Evolutionary conservation across 2,888 invertebrate species (phyloP).

Genomic region (Lingula anatina): DNA sequence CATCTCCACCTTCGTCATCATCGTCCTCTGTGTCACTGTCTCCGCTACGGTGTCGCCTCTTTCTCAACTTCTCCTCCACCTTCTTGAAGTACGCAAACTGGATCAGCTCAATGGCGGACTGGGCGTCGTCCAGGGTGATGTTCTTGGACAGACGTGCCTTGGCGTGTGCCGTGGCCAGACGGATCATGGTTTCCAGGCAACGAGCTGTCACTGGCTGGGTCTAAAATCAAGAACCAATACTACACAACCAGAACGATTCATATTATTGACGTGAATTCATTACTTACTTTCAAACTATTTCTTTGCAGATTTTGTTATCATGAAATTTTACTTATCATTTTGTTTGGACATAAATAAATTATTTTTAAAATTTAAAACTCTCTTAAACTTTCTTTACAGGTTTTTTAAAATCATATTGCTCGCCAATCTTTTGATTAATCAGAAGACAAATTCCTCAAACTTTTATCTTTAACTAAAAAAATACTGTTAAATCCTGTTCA

Average conservation of each 20-base stretch:
- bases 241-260: background rate
- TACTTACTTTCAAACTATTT: background rate
- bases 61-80: conserved; percentile 58
- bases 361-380: no score
- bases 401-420: no score
- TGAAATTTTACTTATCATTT: background rate
- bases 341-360: no score
- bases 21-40: conserved; percentile 17
- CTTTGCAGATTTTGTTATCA: background rate
- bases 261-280: background rate
- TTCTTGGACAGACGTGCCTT: conserved; percentile 84
- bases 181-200: conserved; percentile 93
- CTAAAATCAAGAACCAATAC: conserved; percentile 52
- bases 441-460: no score
- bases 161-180: conserved; percentile 94
- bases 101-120: conserved; percentile 85
- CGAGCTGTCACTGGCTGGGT: conserved; percentile 97
- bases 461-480: no score
- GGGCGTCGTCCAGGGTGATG: conserved; percentile 81
- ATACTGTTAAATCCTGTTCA: background rate
- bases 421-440: no score
- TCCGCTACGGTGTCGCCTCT: conserved; percentile 44
- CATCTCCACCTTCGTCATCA: conserved; percentile 17
- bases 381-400: no score
- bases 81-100: conserved; percentile 95